phyloP scores from a whole-genome alignment of 2,113 vertebrate genomes.

The Naja naja region DNA sequence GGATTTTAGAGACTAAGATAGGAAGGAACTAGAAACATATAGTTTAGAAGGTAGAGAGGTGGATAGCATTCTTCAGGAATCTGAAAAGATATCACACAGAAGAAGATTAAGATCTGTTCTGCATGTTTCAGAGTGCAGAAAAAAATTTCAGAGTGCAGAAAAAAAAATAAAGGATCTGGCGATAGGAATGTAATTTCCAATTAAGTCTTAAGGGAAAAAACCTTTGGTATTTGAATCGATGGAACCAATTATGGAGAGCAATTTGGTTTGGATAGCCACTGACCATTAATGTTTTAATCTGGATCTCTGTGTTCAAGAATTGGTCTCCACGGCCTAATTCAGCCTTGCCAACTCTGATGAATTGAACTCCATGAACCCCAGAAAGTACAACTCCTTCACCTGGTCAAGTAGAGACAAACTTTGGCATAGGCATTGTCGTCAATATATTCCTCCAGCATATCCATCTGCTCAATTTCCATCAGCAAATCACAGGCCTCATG shows the following conservation, averaged over 20 bases:
- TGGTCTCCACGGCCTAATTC: neutral
- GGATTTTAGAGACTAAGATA: neutral
- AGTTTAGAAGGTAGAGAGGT: neutral
- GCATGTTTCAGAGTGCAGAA: neutral
- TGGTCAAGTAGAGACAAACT: conserved; percentile 97
- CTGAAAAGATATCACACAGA: neutral
- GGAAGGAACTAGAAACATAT: neutral
- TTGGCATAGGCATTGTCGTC: conserved; percentile 96
- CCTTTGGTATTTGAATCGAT: neutral
- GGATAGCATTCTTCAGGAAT: neutral
- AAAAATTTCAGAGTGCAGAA: no score
- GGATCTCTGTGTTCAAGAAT: neutral
- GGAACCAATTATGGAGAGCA: neutral
- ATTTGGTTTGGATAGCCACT: neutral
- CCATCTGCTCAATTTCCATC: conserved; percentile 96
- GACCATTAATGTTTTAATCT: neutral
- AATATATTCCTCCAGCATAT: conserved; percentile 94
- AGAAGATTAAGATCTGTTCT: neutral
- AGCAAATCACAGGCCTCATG: conserved; percentile 96
- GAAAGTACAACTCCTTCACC: conserved; percentile 67
- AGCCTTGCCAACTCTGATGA: neutral
- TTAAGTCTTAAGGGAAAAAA: neutral
- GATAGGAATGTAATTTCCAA: neutral
- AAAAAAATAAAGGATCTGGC: neutral
- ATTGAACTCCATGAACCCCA: neutral